Percentiles rank a stretch among this genome's conserved stretches.
These are phyloP conservation scores for Holotrichia oblita DNA, from an alignment of 1,140 invertebrate genomes.

Conservation along the genomic window DNA sequence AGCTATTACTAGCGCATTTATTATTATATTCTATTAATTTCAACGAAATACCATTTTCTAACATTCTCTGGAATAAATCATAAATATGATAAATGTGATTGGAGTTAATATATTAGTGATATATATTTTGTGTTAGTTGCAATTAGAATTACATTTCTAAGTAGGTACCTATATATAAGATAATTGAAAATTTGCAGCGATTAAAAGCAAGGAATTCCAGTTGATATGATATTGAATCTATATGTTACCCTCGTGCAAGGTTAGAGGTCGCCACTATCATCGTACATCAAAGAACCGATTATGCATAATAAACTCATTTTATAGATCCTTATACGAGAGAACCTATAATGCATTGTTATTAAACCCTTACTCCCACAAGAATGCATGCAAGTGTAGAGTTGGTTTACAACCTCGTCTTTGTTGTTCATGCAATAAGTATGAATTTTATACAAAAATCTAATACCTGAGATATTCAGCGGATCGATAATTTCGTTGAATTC, in stretches of 20 bases:
- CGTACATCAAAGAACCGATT: slow-evolving; percentile 41
- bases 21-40: not conserved
- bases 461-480: too few species aligned
- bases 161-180: too few species aligned
- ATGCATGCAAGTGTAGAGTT: not conserved
- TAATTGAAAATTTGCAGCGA: too few species aligned
- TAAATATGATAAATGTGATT: not conserved
- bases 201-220: too few species aligned
- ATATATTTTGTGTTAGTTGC: not conserved
- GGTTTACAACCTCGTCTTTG: too few species aligned
- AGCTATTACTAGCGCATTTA: not conserved
- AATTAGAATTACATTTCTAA: not conserved
- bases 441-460: too few species aligned
- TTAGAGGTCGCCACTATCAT: slow-evolving; percentile 36
- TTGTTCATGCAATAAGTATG: too few species aligned
- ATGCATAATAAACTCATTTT: slow-evolving; percentile 43
- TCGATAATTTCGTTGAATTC: too few species aligned
- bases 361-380: slow-evolving; percentile 31
- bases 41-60: not conserved
- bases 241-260: not conserved
- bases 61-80: not conserved
- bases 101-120: too few species aligned
- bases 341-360: slow-evolving; percentile 40
- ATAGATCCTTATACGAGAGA: slow-evolving; percentile 21
- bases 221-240: slow-evolving; percentile 6